phyloP scores from a whole-genome alignment of 2,113 vertebrate species.

The Procavia capensis region DNA sequence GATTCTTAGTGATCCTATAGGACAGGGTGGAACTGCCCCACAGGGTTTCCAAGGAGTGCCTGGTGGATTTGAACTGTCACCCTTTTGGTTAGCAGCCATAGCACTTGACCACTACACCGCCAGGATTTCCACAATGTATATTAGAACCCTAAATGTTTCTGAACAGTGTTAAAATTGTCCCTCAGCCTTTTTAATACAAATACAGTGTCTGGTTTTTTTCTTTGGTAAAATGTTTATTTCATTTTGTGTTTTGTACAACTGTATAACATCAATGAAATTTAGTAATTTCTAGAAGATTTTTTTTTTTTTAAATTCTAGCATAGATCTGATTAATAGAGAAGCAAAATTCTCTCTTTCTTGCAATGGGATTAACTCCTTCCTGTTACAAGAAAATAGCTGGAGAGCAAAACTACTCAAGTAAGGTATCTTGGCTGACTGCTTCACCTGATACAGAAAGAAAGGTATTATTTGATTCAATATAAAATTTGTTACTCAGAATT shows the following conservation, averaged over 20 bases:
- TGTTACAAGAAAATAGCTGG: neutral
- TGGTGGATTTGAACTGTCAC: no score
- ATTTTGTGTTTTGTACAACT: neutral
- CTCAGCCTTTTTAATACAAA: neutral
- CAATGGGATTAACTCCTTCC: neutral
- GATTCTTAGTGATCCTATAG: no score
- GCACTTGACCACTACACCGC: no score
- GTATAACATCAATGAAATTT: neutral
- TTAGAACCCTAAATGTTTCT: neutral
- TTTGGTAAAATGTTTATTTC: neutral
- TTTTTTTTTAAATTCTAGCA: neutral
- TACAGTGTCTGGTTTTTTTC: neutral
- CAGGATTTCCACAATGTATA: no score
- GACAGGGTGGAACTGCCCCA: no score
- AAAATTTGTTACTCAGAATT: neutral
- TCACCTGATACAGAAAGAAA: neutral
- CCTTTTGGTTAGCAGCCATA: no score
- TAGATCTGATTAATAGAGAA: neutral
- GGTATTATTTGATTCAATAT: neutral
- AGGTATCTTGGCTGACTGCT: neutral
- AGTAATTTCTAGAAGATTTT: constrained; percentile 19
- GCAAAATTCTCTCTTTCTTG: neutral
- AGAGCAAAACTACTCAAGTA: neutral
- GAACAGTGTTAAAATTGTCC: neutral
- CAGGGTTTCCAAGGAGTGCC: no score